A percentile compares a stretch with the other conserved stretches of the same genome.
Conservation (phyloP, 2,113 vertebrate species). For the Perca fluviatilis region DNA sequence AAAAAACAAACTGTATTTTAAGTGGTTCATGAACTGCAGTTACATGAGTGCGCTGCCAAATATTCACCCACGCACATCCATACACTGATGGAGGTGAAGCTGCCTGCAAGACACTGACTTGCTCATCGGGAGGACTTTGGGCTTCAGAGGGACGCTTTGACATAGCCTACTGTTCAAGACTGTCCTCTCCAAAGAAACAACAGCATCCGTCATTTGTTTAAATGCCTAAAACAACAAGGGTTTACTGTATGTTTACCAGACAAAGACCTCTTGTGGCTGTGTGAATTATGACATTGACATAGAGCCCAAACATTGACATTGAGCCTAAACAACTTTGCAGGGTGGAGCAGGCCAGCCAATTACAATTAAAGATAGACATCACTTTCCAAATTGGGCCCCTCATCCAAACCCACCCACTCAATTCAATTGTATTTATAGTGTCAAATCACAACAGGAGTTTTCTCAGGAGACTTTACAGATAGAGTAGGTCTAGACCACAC, state of each 20-base stretch:
- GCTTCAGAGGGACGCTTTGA: no score
- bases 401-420: no score
- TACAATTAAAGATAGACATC: no score
- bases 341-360: neutral
- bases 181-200: no score
- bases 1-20: neutral
- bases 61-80: neutral
- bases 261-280: conserved; percentile 2
- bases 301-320: neutral
- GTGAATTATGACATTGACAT: neutral
- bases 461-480: no score
- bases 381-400: no score
- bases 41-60: neutral
- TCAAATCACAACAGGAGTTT: no score
- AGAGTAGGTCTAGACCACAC: no score
- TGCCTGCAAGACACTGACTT: neutral
- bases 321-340: neutral
- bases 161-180: no score
- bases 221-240: neutral
- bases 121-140: no score
- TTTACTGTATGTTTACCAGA: neutral
- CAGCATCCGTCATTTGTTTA: neutral
- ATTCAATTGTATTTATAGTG: no score
- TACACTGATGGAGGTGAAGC: neutral
- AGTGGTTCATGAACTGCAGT: neutral